Conservation (phyloP, 2,113 vertebrate genomes). For the Fregata magnificens region DNA sequence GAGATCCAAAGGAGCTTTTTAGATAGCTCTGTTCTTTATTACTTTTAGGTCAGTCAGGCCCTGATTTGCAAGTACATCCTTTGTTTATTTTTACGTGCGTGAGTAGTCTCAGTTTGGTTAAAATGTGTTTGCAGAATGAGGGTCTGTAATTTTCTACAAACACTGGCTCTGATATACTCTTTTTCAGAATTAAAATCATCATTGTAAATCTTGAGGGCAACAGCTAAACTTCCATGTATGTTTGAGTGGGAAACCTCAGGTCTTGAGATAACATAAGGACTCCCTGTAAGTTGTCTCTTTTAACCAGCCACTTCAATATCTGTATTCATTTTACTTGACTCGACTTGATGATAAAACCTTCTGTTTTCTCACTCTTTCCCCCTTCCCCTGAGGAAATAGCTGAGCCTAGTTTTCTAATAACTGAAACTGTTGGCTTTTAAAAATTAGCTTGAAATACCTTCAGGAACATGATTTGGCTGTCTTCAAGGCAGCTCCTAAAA, state of each 20-base stretch:
- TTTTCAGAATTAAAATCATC: not conserved
- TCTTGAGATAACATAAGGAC: not conserved
- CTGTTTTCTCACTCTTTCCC: not conserved
- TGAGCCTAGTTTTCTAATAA: not conserved
- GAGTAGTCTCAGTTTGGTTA: not conserved
- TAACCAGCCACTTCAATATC: not conserved
- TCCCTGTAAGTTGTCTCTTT: not conserved
- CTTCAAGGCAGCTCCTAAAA: conserved; percentile 29
- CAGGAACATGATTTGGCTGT: not conserved
- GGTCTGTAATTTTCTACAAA: not conserved
- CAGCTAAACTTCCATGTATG: not conserved
- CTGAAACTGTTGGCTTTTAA: not conserved
- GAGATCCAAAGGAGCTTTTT: not conserved
- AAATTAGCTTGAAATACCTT: conserved; percentile 28
- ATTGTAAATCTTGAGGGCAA: not conserved
- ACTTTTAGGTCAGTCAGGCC: not conserved
- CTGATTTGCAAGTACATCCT: not conserved
- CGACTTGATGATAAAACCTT: not conserved
- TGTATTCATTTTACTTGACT: not conserved
- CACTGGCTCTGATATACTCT: not conserved
- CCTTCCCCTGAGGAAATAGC: not conserved
- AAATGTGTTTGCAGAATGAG: not conserved
- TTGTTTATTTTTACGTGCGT: not conserved
- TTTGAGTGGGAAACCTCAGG: not conserved
- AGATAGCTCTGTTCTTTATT: not conserved